phyloP scores from a whole-genome alignment of 2,113 vertebrate species.

The Sterrhoptilus dennistouni region DNA sequence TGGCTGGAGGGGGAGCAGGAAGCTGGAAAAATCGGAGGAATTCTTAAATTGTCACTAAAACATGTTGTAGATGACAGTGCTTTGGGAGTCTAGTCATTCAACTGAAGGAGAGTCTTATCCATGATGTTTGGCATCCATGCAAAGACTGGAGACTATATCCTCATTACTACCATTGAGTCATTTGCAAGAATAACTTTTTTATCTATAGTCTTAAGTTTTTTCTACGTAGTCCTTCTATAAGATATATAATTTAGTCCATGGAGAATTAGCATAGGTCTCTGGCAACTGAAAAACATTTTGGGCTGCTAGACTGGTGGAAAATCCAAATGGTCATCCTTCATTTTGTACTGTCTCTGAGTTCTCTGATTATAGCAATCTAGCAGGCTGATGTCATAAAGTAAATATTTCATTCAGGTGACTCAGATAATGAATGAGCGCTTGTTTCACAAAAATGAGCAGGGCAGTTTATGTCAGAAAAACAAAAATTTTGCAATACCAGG shows the following conservation, averaged over 20 bases:
- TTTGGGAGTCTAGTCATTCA: neutral
- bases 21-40: neutral
- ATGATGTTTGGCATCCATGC: neutral
- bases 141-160: neutral
- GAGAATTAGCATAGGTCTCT: neutral
- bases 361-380: neutral
- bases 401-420: neutral
- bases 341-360: neutral
- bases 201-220: neutral
- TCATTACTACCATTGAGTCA: neutral
- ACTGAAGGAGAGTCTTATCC: neutral
- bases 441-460: conserved; percentile 43
- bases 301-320: neutral
- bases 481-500: conserved; percentile 55
- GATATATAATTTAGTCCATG: neutral
- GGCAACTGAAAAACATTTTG: neutral
- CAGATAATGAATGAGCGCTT: neutral
- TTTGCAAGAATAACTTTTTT: neutral
- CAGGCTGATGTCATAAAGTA: neutral
- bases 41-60: neutral
- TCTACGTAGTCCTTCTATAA: neutral
- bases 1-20: neutral
- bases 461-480: conserved; percentile 31
- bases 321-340: accelerated
- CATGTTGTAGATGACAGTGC: neutral